phyloP scores from a whole-genome alignment of 2,113 vertebrate genomes.

The Myrmecobius fasciatus region DNA sequence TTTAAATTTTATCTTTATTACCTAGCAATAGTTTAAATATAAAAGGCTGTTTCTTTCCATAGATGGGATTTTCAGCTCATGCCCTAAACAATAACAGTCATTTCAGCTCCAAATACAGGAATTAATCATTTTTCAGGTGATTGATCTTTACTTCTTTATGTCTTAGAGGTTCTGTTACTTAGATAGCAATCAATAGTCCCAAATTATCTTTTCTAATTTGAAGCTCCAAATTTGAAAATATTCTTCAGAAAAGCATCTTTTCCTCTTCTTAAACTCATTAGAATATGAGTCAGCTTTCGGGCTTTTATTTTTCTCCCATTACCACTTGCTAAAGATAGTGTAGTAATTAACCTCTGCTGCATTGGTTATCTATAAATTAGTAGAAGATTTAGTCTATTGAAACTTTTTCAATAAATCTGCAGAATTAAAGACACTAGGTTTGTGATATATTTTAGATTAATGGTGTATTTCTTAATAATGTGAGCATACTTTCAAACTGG shows the following conservation, averaged over 20 bases:
- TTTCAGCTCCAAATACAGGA: slow-evolving; percentile 49
- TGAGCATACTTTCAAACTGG: slow-evolving; percentile 69
- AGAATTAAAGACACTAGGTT: slow-evolving; percentile 49
- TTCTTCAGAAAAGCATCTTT: slow-evolving; percentile 44
- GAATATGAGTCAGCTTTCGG: not conserved
- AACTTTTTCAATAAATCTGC: slow-evolving; percentile 41
- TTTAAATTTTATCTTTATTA: slow-evolving; percentile 33
- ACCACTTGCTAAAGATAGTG: slow-evolving; percentile 33
- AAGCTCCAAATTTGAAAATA: slow-evolving; percentile 55
- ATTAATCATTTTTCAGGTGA: slow-evolving; percentile 48
- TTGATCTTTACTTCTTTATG: slow-evolving; percentile 50
- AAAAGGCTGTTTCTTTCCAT: slow-evolving; percentile 12
- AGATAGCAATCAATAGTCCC: slow-evolving; percentile 14
- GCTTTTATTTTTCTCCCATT: slow-evolving; percentile 34
- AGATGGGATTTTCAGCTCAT: not conserved
- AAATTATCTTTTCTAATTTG: slow-evolving; percentile 29
- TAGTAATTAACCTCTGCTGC: slow-evolving; percentile 24
- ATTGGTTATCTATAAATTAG: slow-evolving; percentile 52
- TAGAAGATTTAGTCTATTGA: slow-evolving; percentile 58
- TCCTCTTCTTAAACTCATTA: slow-evolving; percentile 38
- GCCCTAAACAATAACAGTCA: not conserved
- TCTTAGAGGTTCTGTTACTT: slow-evolving; percentile 37
- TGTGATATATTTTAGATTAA: slow-evolving; percentile 56
- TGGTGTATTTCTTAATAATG: slow-evolving; percentile 56
- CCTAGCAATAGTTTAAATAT: not conserved